Evolutionary conservation across 2,888 invertebrate species (phyloP).

Genomic region (Acronicta psi): DNA sequence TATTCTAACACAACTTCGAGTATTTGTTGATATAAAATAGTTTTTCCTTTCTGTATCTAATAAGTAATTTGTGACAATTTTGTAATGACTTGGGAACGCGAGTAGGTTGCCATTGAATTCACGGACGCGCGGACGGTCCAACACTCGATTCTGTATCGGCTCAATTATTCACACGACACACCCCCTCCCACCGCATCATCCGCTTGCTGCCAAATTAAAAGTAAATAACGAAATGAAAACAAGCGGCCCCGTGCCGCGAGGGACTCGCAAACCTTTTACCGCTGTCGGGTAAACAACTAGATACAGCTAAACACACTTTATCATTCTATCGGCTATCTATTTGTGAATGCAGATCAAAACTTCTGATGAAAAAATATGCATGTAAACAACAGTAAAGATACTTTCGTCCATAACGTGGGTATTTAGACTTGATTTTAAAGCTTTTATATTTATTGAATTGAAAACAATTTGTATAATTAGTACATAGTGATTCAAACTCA

Average conservation of each 20-base stretch:
- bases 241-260: slow-evolving; percentile 81
- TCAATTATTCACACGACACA: slow-evolving; percentile 87
- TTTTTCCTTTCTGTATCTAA: neutral
- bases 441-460: too few species aligned
- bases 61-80: slow-evolving; percentile 28
- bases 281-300: slow-evolving; percentile 84
- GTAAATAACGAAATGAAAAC: slow-evolving; percentile 89
- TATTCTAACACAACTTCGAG: too few species aligned
- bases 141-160: slow-evolving; percentile 73
- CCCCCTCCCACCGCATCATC: slow-evolving; percentile 82
- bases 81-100: slow-evolving; percentile 28
- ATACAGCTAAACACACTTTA: slow-evolving; percentile 84
- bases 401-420: too few species aligned
- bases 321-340: slow-evolving; percentile 85
- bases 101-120: slow-evolving; percentile 16
- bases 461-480: too few species aligned
- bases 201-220: slow-evolving; percentile 89
- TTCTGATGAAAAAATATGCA: slow-evolving; percentile 71
- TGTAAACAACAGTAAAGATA: slow-evolving; percentile 4
- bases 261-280: slow-evolving; percentile 89
- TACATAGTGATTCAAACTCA: too few species aligned
- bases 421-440: too few species aligned
- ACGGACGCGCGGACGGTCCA: slow-evolving; percentile 56
- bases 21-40: neutral
- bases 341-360: slow-evolving; percentile 80